A percentile compares a stretch with the other conserved stretches of the same genome.
phyloP scores from a whole-genome alignment of 2,888 invertebrate genomes.

The Tortricodes alternella region DNA sequence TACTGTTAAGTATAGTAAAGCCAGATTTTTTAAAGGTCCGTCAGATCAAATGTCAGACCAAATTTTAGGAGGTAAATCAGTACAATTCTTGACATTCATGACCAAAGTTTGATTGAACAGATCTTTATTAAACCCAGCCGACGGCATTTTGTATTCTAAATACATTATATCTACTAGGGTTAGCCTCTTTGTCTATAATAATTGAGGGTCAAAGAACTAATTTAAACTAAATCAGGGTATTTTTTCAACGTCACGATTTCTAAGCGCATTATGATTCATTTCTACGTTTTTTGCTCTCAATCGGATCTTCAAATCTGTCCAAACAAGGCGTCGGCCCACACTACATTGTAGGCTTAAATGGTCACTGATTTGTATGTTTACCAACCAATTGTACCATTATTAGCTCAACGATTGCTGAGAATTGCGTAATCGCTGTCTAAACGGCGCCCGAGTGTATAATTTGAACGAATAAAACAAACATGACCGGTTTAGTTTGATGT shows the following conservation, averaged over 20 bases:
- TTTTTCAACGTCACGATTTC: constrained; percentile 9
- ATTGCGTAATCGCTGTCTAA: constrained; percentile 54
- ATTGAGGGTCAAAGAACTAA: background rate
- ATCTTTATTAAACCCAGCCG: no score
- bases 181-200: background rate
- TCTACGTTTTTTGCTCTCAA: constrained; percentile 14
- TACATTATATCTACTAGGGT: background rate
- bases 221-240: background rate
- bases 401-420: constrained; percentile 57
- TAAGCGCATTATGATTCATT: constrained; percentile 18
- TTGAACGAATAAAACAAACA: constrained; percentile 65
- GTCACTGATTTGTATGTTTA: constrained; percentile 62
- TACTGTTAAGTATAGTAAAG: background rate
- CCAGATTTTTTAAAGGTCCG: background rate
- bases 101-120: no score
- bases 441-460: constrained; percentile 59
- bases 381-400: constrained; percentile 58
- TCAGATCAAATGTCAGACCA: no score
- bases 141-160: no score
- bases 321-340: constrained; percentile 30
- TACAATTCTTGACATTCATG: no score
- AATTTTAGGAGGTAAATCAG: no score
- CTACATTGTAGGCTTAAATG: constrained; percentile 44
- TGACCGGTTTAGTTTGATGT: constrained; percentile 38
- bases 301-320: constrained; percentile 12